Conservation (phyloP, 2,113 vertebrate species). For the Ranitomeya variabilis region DNA sequence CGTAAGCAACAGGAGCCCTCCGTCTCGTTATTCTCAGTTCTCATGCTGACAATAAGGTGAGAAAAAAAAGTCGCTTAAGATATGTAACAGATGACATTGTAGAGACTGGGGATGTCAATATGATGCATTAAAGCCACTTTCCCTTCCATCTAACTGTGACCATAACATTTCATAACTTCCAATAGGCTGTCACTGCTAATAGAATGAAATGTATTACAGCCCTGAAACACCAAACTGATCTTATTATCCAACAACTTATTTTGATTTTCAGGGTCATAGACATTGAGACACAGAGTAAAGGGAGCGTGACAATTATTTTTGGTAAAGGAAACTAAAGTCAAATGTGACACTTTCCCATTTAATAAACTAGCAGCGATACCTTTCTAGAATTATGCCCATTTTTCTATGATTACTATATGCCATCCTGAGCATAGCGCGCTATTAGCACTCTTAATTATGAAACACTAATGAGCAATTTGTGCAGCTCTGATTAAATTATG, state of each 20-base stretch:
- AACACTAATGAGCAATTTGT: slow-evolving; percentile 23
- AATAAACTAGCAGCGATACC: slow-evolving; percentile 22
- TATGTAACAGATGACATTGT: slow-evolving; percentile 53
- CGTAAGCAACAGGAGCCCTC: slow-evolving; percentile 10
- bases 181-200: slow-evolving; percentile 49
- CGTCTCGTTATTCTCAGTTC: slow-evolving; percentile 50
- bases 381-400: not conserved
- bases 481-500: not conserved
- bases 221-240: slow-evolving; percentile 29
- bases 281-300: slow-evolving; percentile 5
- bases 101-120: slow-evolving; percentile 51
- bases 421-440: not conserved
- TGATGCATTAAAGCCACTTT: slow-evolving; percentile 48
- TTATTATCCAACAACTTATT: slow-evolving; percentile 56
- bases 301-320: slow-evolving; percentile 47
- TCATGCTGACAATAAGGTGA: slow-evolving; percentile 47
- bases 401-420: not conserved
- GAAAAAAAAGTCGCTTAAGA: slow-evolving; percentile 54
- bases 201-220: slow-evolving; percentile 51
- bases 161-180: slow-evolving; percentile 44
- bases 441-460: slow-evolving; percentile 14
- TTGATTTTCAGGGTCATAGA: slow-evolving; percentile 8
- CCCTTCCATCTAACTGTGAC: slow-evolving; percentile 50
- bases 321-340: slow-evolving; percentile 42
- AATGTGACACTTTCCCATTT: slow-evolving; percentile 28